Evolutionary conservation across 2,797 vertebrate species (phyloP).

Genomic region (Clamator glandarius): DNA sequence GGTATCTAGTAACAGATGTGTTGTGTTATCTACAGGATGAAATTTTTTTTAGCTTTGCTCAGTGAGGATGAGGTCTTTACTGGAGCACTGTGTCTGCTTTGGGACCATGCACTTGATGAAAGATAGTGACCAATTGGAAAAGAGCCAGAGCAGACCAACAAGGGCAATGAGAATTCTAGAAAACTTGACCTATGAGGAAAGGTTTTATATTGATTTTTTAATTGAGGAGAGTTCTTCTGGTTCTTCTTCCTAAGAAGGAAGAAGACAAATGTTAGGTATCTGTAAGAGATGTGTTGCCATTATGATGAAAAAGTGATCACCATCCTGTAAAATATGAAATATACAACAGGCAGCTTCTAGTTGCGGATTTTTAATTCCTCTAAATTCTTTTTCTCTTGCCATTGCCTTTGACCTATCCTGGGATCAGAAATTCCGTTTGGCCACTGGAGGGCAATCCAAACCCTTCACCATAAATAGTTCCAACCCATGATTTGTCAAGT

Average conservation of each 20-base stretch:
- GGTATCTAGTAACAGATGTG: neutral
- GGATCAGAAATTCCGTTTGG: neutral
- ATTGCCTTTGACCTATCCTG: neutral
- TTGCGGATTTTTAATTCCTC: neutral
- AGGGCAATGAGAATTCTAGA: neutral
- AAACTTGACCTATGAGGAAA: neutral
- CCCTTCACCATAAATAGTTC: neutral
- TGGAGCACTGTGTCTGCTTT: neutral
- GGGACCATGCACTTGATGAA: neutral
- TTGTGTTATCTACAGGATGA: neutral
- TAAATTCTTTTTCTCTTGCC: neutral
- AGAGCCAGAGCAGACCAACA: neutral
- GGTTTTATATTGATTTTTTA: neutral
- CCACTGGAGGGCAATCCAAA: constrained; percentile 32
- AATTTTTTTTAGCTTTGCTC: neutral
- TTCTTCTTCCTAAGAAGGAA: neutral
- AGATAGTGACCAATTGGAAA: neutral
- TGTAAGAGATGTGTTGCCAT: neutral
- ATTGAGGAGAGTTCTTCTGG: neutral
- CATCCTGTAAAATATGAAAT: neutral
- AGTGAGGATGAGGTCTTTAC: neutral
- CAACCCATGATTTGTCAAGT: neutral
- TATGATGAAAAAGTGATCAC: neutral
- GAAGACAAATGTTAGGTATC: neutral
- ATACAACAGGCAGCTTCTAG: neutral